Evolutionary conservation across 2,113 vertebrate genomes (phyloP).

Genomic region (Pardalotus punctatus): DNA sequence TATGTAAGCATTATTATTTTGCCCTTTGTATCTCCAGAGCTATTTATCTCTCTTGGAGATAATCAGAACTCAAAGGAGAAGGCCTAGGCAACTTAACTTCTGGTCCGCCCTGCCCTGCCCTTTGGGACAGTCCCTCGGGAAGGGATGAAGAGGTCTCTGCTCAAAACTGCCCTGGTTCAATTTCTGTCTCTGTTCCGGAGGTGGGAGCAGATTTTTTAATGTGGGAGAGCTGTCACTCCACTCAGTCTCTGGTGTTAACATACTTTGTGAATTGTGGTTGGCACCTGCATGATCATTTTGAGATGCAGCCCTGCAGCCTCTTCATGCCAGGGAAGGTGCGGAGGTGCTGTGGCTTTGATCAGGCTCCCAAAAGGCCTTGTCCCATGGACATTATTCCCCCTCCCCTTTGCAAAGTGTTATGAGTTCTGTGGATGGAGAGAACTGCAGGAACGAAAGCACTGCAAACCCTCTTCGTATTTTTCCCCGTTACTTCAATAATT

Average conservation of each 20-base stretch:
- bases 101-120: neutral
- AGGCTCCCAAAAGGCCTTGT: neutral
- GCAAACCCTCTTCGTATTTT: neutral
- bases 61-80: neutral
- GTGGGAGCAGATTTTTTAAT: neutral
- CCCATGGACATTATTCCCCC: neutral
- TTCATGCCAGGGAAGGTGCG: neutral
- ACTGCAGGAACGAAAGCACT: neutral
- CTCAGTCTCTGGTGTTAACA: neutral
- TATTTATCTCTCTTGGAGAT: neutral
- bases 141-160: neutral
- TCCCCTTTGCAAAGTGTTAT: neutral
- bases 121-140: neutral
- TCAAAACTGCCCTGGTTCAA: neutral
- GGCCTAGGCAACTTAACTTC: neutral
- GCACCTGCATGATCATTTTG: neutral
- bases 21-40: neutral
- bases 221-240: neutral
- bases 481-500: neutral
- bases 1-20: neutral
- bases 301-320: conserved; percentile 4
- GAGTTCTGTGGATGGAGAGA: neutral
- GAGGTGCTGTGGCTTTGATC: neutral
- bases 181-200: neutral
- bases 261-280: conserved; percentile 8